Base-by-base conservation (phyloP, 2,113 vertebrate species). In the Anarrhichthys ocellatus region DNA sequence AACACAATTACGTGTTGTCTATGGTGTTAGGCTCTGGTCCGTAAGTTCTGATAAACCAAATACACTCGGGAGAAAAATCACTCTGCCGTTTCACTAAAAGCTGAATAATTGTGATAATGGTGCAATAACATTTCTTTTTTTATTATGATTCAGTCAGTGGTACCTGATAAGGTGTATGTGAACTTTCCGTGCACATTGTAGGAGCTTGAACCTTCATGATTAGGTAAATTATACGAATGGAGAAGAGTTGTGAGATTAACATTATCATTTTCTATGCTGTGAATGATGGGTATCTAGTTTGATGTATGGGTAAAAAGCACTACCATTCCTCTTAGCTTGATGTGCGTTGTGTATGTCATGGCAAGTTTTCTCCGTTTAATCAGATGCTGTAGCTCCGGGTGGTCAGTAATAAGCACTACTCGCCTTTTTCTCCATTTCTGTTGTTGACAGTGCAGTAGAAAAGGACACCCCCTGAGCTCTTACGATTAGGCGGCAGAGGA, bases 341-440 rank as follows among this genome's bases (percentile, higher is more conserved):
- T 79, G 18, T 80, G 62, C 50, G 61, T 46, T 84, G 68, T 81
- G 76, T 48, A 27, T 77, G 36, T 71, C 58, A 5, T 40, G 20
- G 58, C 62, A 61, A 15, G 68, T 76, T 85, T 27, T 68, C 27
- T 66, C 78, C 50, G 2, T 83, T 42, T 81, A 84, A 83, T 87
- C 56, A 17, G 58, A 73, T 76, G 18, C 15, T 42, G 27, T 76
- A 11, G 65, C 87, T 82, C 48, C n/a, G 46, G 70, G 75, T 52
- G 77, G 20, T 82, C 70, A 76, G 73, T 50, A 81, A 78, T 70
- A 69, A 82, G 66, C 65, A 76, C 65, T 56, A 38, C 32, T 79
- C 36, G 22, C 18, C 22, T 5, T 78, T 61, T 69, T 50, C 62
- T 81, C 38, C 5, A 13, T 81, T 73, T 73, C 67, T 72, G 24